These are phyloP conservation scores for Leucania comma DNA, from an alignment of 2,888 invertebrate genomes.

Conservation along the genomic window DNA sequence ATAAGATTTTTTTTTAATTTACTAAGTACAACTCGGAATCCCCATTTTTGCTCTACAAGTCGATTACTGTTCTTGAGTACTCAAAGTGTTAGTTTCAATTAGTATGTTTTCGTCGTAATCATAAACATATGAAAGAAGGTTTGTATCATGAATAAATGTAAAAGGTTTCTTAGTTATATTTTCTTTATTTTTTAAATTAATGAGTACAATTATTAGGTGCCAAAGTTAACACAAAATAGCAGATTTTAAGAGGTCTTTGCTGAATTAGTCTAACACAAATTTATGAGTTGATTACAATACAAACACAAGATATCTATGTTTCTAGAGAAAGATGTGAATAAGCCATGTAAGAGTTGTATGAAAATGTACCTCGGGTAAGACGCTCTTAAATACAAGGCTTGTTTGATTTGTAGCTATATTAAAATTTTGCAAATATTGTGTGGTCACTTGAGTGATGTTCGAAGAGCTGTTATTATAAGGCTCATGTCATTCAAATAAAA, in stretches of 20 bases:
- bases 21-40: constrained; percentile 5
- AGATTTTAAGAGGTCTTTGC: too few relatives aligned
- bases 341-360: too few relatives aligned
- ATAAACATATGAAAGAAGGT: background rate
- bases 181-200: too few relatives aligned
- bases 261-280: too few relatives aligned
- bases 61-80: background rate
- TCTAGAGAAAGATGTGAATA: too few relatives aligned
- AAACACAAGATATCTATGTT: too few relatives aligned
- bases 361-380: too few relatives aligned
- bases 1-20: constrained; percentile 2
- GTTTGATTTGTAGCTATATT: background rate
- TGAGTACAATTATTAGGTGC: too few relatives aligned
- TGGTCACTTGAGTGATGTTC: background rate
- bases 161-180: too few relatives aligned
- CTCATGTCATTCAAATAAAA: background rate
- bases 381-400: background rate
- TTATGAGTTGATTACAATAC: too few relatives aligned
- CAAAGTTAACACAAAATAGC: too few relatives aligned
- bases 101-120: background rate
- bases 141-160: background rate
- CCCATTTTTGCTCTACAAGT: background rate
- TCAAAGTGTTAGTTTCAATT: background rate
- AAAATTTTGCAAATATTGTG: background rate
- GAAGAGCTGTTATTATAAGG: background rate